These are phyloP conservation scores for Rallus crepitans DNA, from an alignment of 2,797 vertebrate genomes.

Conservation along the genomic window DNA sequence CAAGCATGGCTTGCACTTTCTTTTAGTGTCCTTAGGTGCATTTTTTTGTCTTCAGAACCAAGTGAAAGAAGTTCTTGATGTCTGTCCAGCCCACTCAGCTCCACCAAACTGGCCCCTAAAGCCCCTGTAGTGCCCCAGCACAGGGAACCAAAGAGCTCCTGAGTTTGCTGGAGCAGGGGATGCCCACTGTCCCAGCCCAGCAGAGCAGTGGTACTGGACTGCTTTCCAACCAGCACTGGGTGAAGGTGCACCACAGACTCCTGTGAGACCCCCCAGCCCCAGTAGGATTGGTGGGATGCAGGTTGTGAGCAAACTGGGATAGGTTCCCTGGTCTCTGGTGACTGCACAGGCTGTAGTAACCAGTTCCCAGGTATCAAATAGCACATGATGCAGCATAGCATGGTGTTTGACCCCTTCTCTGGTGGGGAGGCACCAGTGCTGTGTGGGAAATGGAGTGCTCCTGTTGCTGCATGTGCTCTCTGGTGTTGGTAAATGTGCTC, in stretches of 20 bases:
- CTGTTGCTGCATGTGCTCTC: background rate
- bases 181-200: background rate
- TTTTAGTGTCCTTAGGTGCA: background rate
- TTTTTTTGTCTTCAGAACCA: background rate
- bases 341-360: background rate
- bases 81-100: background rate
- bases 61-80: background rate
- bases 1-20: background rate
- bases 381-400: background rate
- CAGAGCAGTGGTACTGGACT: rapidly evolving
- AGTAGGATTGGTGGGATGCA: background rate
- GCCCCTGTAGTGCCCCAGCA: background rate
- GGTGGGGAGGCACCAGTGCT: background rate
- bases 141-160: background rate
- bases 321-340: background rate
- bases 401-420: background rate
- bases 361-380: background rate
- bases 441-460: background rate
- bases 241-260: background rate
- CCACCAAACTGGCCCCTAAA: background rate
- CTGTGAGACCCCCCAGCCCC: background rate
- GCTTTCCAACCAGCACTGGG: background rate
- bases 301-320: no score
- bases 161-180: background rate
- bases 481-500: background rate